Base-by-base conservation (phyloP, 2,797 vertebrate genomes). In the Alectoris magna region DNA sequence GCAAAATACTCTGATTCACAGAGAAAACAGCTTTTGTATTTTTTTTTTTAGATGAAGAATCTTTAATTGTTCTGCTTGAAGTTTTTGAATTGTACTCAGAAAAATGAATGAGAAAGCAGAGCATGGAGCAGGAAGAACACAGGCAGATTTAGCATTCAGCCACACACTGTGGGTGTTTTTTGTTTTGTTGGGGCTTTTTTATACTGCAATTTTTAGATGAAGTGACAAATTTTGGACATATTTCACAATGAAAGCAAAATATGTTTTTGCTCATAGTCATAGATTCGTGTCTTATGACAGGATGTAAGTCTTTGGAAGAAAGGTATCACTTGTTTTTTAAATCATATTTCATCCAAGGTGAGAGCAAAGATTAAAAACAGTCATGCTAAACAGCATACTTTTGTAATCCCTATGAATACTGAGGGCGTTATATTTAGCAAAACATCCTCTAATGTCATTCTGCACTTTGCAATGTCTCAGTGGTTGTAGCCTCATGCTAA, bases 341-440 rank as follows among this genome's bases (percentile, higher is more conserved):
- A 27, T 44, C 14, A 3, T 5, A 0, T 27, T 2, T 12, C 49
- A 43, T 55, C 44, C 24, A 19, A 24, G 43, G n/a, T 80, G 39
- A 29, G 49, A 49, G 3, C 3, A 18, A 79, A 38, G 44, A 31
- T 34, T 14, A 18, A 56, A 44, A 71, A 51, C 4, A n/a, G 48
- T 13, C 9, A 27, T 51, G 49, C 49, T 51, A 51, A 51, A 27
- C 48, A 56, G 55, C 41, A 9, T 9, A 3, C 29, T 39, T 48
- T 3, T 23, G n/a, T 3, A 19, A 53, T 31, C 27, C 53, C 8
- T 11, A 24, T 4, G 27, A 49, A 55, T 26, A 4, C 29, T 2
- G 14, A n/a, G 73, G 1, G 41, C 46, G 2, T 12, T 26, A 6
- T 8, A n/a, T 10, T 29, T 10, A 60, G 21, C 0, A 1, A n/a